Percentiles rank a stretch among this genome's conserved stretches.
These are phyloP conservation scores for Aelia acuminata DNA, from an alignment of 2,888 invertebrate species.

Conservation along the genomic window DNA sequence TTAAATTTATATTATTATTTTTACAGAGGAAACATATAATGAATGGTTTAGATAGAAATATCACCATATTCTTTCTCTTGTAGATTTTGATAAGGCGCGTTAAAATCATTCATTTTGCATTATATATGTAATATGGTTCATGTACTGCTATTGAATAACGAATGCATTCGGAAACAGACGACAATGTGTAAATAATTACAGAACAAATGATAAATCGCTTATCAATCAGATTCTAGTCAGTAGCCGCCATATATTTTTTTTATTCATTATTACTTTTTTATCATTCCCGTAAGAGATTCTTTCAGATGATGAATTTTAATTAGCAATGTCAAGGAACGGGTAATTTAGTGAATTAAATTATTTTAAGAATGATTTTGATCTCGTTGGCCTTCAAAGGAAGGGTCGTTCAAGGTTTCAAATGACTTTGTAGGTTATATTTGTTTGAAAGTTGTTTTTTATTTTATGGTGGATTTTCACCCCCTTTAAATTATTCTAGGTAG, in stretches of 20 bases:
- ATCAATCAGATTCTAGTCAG: neutral
- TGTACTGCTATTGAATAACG: neutral
- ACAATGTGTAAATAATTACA: neutral
- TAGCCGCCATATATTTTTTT: too few species aligned
- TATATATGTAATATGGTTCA: neutral
- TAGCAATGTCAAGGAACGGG: neutral
- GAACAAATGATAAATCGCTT: neutral
- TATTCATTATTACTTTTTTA: neutral
- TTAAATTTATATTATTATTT: neutral
- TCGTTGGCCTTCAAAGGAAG: conserved; percentile 24
- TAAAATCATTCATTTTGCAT: neutral
- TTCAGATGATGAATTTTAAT: neutral
- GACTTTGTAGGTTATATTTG: conserved; percentile 26
- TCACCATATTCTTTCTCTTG: neutral
- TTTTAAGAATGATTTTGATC: neutral
- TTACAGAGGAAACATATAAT: neutral
- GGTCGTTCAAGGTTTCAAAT: conserved; percentile 4
- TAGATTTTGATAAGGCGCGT: neutral
- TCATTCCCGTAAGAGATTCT: neutral
- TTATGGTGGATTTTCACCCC: neutral
- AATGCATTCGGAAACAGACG: neutral
- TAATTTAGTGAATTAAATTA: neutral
- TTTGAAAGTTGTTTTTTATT: conserved; percentile 19
- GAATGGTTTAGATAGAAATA: neutral
- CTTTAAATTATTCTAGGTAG: neutral